phyloP scores from a whole-genome alignment of 2,888 invertebrate species.

The Lepetodrilus schrolli region DNA sequence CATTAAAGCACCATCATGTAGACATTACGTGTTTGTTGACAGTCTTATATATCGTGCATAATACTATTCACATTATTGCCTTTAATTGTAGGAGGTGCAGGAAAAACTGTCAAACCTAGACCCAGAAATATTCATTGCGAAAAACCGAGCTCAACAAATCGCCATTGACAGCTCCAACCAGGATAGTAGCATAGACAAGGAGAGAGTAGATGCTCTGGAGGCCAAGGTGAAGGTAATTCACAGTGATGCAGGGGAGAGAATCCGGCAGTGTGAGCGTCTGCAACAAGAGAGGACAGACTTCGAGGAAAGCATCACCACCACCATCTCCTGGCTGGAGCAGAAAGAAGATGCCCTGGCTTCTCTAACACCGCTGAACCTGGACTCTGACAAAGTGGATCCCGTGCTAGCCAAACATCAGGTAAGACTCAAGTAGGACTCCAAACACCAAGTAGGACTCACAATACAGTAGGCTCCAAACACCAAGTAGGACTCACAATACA shows the following conservation, averaged over 20 bases:
- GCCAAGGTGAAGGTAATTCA: slow-evolving; percentile 83
- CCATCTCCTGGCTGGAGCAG: slow-evolving; percentile 63
- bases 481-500: too few species aligned
- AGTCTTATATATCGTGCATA: too few species aligned
- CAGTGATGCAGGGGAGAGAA: slow-evolving; percentile 87
- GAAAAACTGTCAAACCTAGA: slow-evolving; percentile 77
- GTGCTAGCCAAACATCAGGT: slow-evolving; percentile 65
- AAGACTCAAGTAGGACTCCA: too few species aligned
- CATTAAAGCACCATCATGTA: too few species aligned
- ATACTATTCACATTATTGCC: too few species aligned
- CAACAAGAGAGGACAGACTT: slow-evolving; percentile 63
- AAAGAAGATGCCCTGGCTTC: slow-evolving; percentile 58
- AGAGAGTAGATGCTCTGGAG: slow-evolving; percentile 89
- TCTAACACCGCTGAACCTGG: slow-evolving; percentile 57
- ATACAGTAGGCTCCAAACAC: too few species aligned
- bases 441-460: too few species aligned
- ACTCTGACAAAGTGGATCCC: slow-evolving; percentile 56
- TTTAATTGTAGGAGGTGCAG: slow-evolving; percentile 48
- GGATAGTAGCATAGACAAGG: slow-evolving; percentile 83
- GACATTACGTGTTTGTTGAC: too few species aligned
- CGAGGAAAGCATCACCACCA: slow-evolving; percentile 57
- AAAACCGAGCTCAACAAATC: slow-evolving; percentile 94
- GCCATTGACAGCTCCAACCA: slow-evolving; percentile 79
- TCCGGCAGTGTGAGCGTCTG: slow-evolving; percentile 87
- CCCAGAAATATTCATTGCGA: slow-evolving; percentile 88